Conservation (phyloP, 2,888 invertebrate genomes). For the Drosophila subquinaria region DNA sequence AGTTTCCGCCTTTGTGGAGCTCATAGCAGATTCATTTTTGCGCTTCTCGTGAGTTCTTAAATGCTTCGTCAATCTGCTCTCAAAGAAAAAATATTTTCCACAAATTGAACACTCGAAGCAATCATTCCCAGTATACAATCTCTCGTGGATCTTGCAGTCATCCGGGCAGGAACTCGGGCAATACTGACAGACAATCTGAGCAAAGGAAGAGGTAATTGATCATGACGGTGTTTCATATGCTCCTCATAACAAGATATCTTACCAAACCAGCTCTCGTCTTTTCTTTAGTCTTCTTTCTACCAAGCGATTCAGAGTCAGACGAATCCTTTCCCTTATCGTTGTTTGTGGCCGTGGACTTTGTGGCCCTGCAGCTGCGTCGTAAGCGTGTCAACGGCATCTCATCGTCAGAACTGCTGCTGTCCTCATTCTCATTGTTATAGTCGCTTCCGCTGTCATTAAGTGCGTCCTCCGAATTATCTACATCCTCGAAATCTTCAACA, state of each 20-base stretch:
- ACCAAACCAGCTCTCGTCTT: constrained; percentile 59
- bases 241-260: constrained; percentile 75
- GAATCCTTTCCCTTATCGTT: constrained; percentile 16
- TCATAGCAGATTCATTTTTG: constrained; percentile 44
- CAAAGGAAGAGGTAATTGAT: constrained; percentile 79
- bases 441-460: constrained; percentile 46
- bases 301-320: background rate
- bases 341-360: constrained; percentile 11
- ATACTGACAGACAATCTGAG: constrained; percentile 76
- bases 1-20: background rate
- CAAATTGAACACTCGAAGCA: constrained; percentile 81
- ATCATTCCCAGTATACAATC: constrained; percentile 81
- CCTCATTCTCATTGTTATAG: constrained; percentile 46
- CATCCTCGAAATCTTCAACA: constrained; percentile 59
- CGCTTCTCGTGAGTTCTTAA: constrained; percentile 82
- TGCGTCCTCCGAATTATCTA: constrained; percentile 24
- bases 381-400: constrained; percentile 69
- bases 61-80: constrained; percentile 80
- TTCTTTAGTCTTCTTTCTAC: constrained; percentile 45
- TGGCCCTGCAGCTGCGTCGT: background rate
- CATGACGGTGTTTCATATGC: constrained; percentile 83
- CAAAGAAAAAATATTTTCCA: constrained; percentile 80
- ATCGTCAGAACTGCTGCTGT: constrained; percentile 68
- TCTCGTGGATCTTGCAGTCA: constrained; percentile 82
- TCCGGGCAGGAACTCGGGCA: constrained; percentile 81